These are phyloP conservation scores for Serilophus lunatus DNA, from an alignment of 2,113 vertebrate species.

Conservation along the genomic window DNA sequence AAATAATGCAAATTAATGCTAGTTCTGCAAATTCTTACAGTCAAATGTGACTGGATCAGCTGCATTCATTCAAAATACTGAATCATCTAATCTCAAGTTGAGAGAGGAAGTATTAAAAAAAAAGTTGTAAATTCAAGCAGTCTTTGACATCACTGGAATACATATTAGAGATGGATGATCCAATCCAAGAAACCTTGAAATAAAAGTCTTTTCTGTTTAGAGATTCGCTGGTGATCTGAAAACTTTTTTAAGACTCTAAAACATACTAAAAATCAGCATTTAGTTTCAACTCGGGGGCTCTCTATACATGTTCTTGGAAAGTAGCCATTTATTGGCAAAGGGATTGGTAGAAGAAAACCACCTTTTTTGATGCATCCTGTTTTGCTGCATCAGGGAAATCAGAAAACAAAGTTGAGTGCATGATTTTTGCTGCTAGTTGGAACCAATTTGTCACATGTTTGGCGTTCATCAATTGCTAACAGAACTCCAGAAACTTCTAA, in stretches of 20 bases:
- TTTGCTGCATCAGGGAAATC: constrained; percentile 12
- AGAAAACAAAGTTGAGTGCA: background rate
- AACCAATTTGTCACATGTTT: background rate
- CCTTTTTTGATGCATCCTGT: background rate
- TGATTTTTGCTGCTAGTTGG: background rate
- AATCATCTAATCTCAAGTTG: constrained; percentile 30
- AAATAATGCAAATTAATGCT: background rate
- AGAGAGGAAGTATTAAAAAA: background rate
- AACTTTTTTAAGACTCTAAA: background rate
- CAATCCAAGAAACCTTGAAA: background rate
- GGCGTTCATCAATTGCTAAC: background rate
- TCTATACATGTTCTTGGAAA: background rate
- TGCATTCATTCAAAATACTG: background rate
- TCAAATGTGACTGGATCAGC: background rate
- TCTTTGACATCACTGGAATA: background rate
- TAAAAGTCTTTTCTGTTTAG: background rate
- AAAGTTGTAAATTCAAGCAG: background rate
- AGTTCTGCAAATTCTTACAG: background rate
- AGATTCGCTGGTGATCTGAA: background rate
- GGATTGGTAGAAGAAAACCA: background rate
- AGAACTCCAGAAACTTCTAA: background rate
- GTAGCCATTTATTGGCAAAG: background rate
- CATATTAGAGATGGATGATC: background rate
- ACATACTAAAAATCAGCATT: background rate
- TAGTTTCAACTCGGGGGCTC: background rate